These are phyloP conservation scores for Typhlichthys eigenmanni DNA, from an alignment of 2,797 vertebrate species.

Conservation along the genomic window DNA sequence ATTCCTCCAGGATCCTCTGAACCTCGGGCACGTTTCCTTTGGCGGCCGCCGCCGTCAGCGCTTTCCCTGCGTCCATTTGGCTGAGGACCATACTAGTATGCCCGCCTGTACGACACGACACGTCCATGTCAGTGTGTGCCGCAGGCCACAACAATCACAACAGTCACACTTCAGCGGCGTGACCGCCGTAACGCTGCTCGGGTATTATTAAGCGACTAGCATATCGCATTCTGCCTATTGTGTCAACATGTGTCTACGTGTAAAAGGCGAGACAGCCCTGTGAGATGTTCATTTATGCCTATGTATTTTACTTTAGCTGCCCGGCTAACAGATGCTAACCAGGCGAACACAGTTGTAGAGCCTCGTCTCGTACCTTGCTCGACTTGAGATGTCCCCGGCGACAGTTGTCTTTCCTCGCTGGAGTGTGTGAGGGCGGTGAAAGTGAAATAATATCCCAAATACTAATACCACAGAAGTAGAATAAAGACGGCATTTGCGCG, in stretches of 20 bases:
- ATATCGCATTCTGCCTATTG: no score
- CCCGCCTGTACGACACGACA: constrained; percentile 27
- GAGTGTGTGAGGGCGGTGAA: constrained; percentile 23
- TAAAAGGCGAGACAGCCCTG: background rate
- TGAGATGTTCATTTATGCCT: background rate
- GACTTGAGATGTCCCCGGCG: constrained; percentile 39
- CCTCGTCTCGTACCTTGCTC: constrained; percentile 37
- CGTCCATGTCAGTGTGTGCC: background rate
- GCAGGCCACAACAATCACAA: no score
- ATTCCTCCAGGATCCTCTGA: constrained; percentile 83
- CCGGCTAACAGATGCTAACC: constrained; percentile 58
- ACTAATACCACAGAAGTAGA: constrained; percentile 54
- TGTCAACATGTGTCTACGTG: no score
- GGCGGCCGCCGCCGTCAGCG: constrained; percentile 85
- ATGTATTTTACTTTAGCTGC: constrained; percentile 44
- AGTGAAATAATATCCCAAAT: constrained; percentile 65
- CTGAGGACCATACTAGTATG: constrained; percentile 80
- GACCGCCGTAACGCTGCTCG: no score
- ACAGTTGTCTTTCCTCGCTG: constrained; percentile 22
- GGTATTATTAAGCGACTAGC: no score
- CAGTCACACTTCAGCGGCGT: no score
- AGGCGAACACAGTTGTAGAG: background rate
- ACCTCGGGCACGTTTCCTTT: constrained; percentile 80
- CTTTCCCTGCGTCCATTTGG: constrained; percentile 80
- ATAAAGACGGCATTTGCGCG: constrained; percentile 77